Conservation (phyloP, 92 coral and sea anemone genomes). For the Zoanthus sociatus region DNA sequence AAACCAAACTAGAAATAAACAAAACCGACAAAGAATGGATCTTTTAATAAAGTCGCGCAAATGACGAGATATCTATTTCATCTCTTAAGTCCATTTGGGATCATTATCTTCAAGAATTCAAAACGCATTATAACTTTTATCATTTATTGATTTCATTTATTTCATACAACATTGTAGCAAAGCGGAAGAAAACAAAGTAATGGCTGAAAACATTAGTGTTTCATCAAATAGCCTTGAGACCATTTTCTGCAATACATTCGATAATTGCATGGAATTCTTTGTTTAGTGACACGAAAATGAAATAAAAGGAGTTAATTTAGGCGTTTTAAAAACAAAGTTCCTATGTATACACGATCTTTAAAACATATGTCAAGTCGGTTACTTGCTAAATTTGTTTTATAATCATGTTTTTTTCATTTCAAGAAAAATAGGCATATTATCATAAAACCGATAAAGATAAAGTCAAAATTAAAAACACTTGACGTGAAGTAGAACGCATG, state of each 20-base stretch:
- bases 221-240: neutral
- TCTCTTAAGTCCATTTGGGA: constrained; percentile 5
- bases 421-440: too few relatives aligned
- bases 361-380: too few relatives aligned
- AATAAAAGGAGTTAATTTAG: neutral
- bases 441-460: too few relatives aligned
- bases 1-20: neutral
- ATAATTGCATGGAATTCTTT: neutral
- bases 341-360: too few relatives aligned
- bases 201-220: neutral
- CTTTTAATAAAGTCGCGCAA: constrained; percentile 3
- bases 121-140: neutral
- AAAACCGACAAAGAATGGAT: neutral
- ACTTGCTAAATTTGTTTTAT: too few relatives aligned
- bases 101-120: constrained; percentile 10
- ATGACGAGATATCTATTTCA: constrained; percentile 12
- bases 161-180: neutral
- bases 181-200: neutral
- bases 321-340: too few relatives aligned
- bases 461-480: too few relatives aligned
- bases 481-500: too few relatives aligned
- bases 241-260: neutral
- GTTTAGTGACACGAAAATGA: neutral
- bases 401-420: too few relatives aligned
- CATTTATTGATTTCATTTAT: constrained; percentile 1